Conservation (phyloP, 2,113 vertebrate species). For the Alouatta palliata region DNA sequence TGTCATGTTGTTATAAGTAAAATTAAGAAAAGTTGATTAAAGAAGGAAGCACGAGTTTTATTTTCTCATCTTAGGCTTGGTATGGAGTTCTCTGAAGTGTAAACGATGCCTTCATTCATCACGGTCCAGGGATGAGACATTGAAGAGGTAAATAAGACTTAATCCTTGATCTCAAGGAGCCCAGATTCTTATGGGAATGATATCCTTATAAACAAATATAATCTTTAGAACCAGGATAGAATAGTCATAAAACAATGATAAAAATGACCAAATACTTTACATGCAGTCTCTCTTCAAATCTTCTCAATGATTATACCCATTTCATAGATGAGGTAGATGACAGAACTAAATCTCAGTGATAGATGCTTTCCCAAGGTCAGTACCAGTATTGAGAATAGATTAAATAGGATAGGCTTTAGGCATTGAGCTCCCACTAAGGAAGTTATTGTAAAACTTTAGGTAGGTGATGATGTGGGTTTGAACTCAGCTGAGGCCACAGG, state of each 20-base stretch:
- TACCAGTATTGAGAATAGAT: neutral
- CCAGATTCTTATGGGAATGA: neutral
- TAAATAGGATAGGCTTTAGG: neutral
- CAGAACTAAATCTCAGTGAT: slow-evolving; percentile 61
- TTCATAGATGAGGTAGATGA: slow-evolving; percentile 63
- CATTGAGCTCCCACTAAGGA: neutral
- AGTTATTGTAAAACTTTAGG: neutral
- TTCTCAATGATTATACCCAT: slow-evolving; percentile 52
- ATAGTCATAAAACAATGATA: neutral
- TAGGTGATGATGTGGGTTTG: neutral
- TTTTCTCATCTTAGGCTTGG: neutral
- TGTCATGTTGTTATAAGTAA: neutral
- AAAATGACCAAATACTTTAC: neutral
- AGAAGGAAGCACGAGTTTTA: neutral
- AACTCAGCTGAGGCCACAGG: neutral
- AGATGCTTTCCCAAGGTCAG: slow-evolving; percentile 71
- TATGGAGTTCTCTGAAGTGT: neutral
- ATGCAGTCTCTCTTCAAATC: slow-evolving; percentile 32
- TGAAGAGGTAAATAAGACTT: neutral
- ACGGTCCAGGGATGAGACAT: neutral
- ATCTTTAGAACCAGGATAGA: neutral
- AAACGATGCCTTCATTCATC: neutral
- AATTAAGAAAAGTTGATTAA: neutral
- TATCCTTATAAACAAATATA: neutral
- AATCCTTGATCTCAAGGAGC: neutral